Conservation (phyloP, 2,113 vertebrate species). For the Malurus elegans region DNA sequence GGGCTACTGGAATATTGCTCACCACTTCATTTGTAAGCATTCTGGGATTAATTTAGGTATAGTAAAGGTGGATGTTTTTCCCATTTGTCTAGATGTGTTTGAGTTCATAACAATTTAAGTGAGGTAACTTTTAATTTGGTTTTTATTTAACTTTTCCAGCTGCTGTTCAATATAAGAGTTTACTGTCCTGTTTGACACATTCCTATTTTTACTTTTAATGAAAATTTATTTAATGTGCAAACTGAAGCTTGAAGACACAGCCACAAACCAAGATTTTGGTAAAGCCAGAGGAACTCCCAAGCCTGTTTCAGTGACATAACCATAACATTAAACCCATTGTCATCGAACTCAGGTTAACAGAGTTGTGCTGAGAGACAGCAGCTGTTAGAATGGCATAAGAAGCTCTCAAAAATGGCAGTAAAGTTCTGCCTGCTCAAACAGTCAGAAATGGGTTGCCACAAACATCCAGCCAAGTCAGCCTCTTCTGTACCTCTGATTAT, state of each 20-base stretch:
- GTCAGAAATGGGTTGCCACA: background rate
- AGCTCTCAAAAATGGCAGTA: background rate
- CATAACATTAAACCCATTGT: background rate
- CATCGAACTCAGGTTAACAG: background rate
- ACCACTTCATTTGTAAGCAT: background rate
- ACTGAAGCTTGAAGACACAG: background rate
- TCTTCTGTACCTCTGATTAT: slow-evolving; percentile 12
- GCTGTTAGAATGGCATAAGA: background rate
- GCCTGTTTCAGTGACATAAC: background rate
- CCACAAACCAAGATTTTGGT: background rate
- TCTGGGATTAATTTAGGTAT: background rate
- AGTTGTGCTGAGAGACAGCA: background rate
- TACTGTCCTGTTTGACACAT: background rate
- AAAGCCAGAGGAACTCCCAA: background rate
- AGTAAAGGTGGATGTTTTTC: background rate
- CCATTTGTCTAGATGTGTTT: background rate
- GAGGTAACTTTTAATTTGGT: background rate
- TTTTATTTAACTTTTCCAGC: background rate
- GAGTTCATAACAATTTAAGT: background rate
- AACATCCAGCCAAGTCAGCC: background rate
- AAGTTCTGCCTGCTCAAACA: background rate
- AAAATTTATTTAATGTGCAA: background rate
- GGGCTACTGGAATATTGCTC: background rate
- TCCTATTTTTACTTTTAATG: background rate
- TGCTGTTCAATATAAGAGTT: background rate